Conservation (phyloP, 2,113 vertebrate genomes). For the Tachycineta bicolor region DNA sequence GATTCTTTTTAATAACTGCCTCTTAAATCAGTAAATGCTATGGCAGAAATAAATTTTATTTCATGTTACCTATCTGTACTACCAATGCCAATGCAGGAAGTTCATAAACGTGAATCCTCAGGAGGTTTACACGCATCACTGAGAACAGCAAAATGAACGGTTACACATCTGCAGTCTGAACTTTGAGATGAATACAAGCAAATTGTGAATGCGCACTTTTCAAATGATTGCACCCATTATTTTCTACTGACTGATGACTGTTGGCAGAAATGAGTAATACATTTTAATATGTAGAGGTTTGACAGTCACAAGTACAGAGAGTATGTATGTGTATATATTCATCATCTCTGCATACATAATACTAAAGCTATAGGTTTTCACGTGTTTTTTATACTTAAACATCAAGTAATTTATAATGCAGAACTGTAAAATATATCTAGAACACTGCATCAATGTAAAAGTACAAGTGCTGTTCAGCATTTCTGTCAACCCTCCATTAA, state of each 20-base stretch:
- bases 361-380: conserved; percentile 20
- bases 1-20: neutral
- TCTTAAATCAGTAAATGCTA: neutral
- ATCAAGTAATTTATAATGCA: conserved; percentile 58
- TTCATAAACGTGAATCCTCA: conserved; percentile 30
- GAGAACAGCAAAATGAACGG: conserved; percentile 35
- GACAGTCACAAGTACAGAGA: neutral
- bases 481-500: conserved; percentile 66
- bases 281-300: conserved; percentile 22
- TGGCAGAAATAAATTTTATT: neutral
- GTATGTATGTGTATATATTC: neutral
- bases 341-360: conserved; percentile 23
- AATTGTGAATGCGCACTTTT: conserved; percentile 28
- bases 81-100: neutral
- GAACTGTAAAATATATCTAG: conserved; percentile 40
- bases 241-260: conserved; percentile 27
- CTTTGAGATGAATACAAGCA: conserved; percentile 26
- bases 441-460: conserved; percentile 47
- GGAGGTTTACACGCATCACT: neutral
- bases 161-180: conserved; percentile 29
- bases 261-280: conserved; percentile 40
- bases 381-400: conserved; percentile 69
- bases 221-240: conserved; percentile 1
- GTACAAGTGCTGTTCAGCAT: conserved; percentile 26
- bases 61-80: neutral